A percentile compares a stretch with the other conserved stretches of the same genome.
phyloP scores from a whole-genome alignment of 2,888 invertebrate genomes.

The Acanthococcus lagerstroemiae region DNA sequence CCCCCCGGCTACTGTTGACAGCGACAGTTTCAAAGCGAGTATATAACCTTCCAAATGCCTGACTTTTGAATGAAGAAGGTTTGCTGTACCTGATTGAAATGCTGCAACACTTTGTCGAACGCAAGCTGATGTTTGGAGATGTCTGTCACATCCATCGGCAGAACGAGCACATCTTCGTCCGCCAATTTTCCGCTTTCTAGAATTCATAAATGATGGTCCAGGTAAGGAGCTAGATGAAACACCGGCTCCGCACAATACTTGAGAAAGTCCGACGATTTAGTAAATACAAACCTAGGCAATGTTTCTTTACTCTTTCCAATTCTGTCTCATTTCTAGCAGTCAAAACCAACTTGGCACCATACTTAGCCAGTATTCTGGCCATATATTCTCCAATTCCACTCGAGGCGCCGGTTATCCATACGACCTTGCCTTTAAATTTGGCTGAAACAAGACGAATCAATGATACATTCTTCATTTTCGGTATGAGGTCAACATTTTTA shows the following conservation, averaged over 20 bases:
- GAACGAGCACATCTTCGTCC: conserved; percentile 53
- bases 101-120: conserved; percentile 52
- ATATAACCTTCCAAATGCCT: no score
- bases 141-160: conserved; percentile 58
- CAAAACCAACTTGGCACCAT: conserved; percentile 56
- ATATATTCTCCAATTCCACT: conserved; percentile 70
- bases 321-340: conserved; percentile 55
- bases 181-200: conserved; percentile 42
- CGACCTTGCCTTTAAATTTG: conserved; percentile 54
- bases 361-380: conserved; percentile 56
- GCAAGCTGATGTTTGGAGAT: conserved; percentile 50
- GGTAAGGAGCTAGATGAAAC: neutral
- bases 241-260: conserved; percentile 2
- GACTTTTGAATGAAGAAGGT: no score
- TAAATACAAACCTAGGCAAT: conserved; percentile 48
- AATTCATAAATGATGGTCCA: conserved; percentile 34
- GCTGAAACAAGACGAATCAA: conserved; percentile 41
- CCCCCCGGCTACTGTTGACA: no score
- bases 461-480: no score
- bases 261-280: neutral
- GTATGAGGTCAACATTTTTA: no score
- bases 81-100: conserved; percentile 51
- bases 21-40: no score
- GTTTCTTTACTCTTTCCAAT: conserved; percentile 54
- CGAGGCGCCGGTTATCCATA: conserved; percentile 77